Conservation (phyloP, 2,888 invertebrate genomes). For the Tachina fera region DNA sequence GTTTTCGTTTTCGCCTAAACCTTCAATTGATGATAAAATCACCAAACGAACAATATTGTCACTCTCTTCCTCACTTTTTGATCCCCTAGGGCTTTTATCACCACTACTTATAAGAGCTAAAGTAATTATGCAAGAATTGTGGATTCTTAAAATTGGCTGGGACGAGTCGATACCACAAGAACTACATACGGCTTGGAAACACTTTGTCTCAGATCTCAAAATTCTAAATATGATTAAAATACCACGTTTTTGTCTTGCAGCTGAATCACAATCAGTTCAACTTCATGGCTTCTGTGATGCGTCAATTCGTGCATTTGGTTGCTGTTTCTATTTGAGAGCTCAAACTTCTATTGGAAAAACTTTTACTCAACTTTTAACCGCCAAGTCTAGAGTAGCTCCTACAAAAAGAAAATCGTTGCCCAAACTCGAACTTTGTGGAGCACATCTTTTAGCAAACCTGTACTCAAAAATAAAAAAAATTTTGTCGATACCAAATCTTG, state of each 20-base stretch:
- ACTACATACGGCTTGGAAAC: too few relatives aligned
- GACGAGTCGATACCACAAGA: too few relatives aligned
- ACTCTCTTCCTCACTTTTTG: slow-evolving; percentile 58
- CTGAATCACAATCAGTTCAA: slow-evolving; percentile 22
- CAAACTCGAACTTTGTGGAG: slow-evolving; percentile 42
- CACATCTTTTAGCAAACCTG: neutral
- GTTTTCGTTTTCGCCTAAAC: slow-evolving; percentile 42
- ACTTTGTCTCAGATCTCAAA: slow-evolving; percentile 12
- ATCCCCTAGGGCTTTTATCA: slow-evolving; percentile 57
- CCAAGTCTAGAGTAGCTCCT: slow-evolving; percentile 54
- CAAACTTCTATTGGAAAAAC: slow-evolving; percentile 1
- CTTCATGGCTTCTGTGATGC: slow-evolving; percentile 58
- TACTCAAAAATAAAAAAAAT: neutral
- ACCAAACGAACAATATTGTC: slow-evolving; percentile 46
- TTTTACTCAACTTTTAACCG: slow-evolving; percentile 26
- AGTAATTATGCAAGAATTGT: slow-evolving; percentile 50
- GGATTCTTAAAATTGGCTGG: slow-evolving; percentile 37
- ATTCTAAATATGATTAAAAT: slow-evolving; percentile 1
- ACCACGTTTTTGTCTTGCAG: slow-evolving; percentile 25
- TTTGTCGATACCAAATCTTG: neutral
- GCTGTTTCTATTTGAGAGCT: slow-evolving; percentile 34
- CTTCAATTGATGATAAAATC: neutral
- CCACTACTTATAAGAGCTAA: slow-evolving; percentile 45
- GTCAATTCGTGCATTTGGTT: slow-evolving; percentile 59
- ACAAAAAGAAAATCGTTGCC: slow-evolving; percentile 64